Percentiles rank a stretch among this genome's conserved stretches.
These are phyloP conservation scores for Pseudomyrmex concolor DNA, from an alignment of 1,140 invertebrate genomes.

Conservation along the genomic window DNA sequence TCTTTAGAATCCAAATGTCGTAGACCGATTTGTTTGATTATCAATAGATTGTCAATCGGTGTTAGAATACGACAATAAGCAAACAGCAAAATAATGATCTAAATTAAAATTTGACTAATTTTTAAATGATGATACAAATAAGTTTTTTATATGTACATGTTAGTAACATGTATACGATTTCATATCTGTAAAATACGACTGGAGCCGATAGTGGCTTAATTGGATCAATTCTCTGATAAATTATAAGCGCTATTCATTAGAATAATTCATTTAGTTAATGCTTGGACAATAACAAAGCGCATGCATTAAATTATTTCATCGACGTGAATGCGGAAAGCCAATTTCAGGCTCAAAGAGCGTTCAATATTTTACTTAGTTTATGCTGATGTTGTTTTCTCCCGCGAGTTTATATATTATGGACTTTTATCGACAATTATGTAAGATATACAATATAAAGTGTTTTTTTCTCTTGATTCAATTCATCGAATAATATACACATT, in stretches of 20 bases:
- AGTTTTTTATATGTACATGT: no score
- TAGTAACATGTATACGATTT: no score
- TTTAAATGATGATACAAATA: no score
- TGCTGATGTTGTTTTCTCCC: no score
- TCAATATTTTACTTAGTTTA: neutral
- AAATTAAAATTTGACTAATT: no score
- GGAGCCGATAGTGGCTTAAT: constrained; percentile 7
- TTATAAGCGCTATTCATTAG: constrained; percentile 35
- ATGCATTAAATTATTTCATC: constrained; percentile 8
- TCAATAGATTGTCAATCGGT: constrained; percentile 53
- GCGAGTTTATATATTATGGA: neutral
- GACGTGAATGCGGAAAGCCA: neutral
- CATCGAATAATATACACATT: neutral
- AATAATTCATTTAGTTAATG: constrained; percentile 20
- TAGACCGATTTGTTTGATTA: constrained; percentile 41
- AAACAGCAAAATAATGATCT: constrained; percentile 10
- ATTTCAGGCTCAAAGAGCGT: neutral
- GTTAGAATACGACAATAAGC: constrained; percentile 31
- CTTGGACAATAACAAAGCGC: neutral
- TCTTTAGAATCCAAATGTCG: constrained; percentile 46
- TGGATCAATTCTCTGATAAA: constrained; percentile 42
- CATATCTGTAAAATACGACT: neutral
- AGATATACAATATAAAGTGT: neutral
- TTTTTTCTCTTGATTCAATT: neutral
- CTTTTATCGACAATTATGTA: neutral